phyloP scores from a whole-genome alignment of 2,797 vertebrate species.

The Kryptolebias ocellatus region DNA sequence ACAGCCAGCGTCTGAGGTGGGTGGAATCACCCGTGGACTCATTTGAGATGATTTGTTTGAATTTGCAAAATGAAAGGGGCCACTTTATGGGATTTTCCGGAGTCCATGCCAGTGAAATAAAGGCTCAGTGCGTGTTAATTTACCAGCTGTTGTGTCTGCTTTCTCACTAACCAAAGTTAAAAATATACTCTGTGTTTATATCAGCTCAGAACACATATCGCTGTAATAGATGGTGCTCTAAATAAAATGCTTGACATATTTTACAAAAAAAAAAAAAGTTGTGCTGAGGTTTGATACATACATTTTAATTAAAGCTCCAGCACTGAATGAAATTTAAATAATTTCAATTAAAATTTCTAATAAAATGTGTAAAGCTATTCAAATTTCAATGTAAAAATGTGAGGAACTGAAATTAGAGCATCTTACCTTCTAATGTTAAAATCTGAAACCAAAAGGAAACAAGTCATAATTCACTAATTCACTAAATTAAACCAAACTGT shows the following conservation, averaged over 20 bases:
- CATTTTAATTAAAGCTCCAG: too few relatives aligned
- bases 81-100: conserved; percentile 57
- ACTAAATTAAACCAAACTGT: too few relatives aligned
- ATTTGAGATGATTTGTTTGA: conserved; percentile 54
- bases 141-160: conserved; percentile 21
- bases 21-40: conserved; percentile 46
- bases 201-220: neutral
- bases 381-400: too few relatives aligned
- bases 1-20: conserved; percentile 43
- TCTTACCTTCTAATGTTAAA: too few relatives aligned
- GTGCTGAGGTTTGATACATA: too few relatives aligned
- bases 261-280: neutral
- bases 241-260: neutral
- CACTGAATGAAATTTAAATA: too few relatives aligned
- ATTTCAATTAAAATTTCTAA: too few relatives aligned
- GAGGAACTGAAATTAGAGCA: too few relatives aligned
- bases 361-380: too few relatives aligned
- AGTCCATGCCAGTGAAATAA: conserved; percentile 49
- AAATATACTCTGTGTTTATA: neutral
- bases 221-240: neutral
- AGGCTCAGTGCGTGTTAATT: conserved; percentile 21
- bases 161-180: neutral
- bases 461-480: too few relatives aligned
- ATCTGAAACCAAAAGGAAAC: too few relatives aligned
- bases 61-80: conserved; percentile 44